Base-by-base conservation (phyloP, 2,797 vertebrate species). In the Paratrypauchen microcephalus region DNA sequence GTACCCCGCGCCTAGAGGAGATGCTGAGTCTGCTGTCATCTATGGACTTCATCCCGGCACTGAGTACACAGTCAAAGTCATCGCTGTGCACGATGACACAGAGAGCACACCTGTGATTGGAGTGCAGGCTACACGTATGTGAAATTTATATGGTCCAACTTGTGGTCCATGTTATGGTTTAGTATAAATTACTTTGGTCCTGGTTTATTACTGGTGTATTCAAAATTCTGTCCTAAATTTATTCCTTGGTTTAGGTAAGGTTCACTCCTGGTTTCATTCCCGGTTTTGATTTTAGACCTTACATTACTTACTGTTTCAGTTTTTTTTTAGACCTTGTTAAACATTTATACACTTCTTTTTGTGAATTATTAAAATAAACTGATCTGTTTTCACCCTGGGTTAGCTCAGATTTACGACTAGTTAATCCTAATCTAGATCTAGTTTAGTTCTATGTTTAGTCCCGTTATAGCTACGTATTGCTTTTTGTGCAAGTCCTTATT, bases 1-100 rank as follows among this genome's bases (percentile, higher is more conserved):
- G 83, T 92, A 83, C 68, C 97, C 97, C 56, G 92, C 96, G 71
- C 97, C 96, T 66, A 88, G 88, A 55, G 93, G 93, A 52, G 95
- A 96, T 73, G 97, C 95, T 0, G 96, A 98, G 87, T 95, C 96
- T 8, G 92, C 96, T 62, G 81, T 95, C 69, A 93, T 99, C 84
- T 90, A 93, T 62, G 95, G 94, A 82, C 96, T 99, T 89, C 95
- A 94, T 74, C 97, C 97, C 0, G 98, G 97, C 83, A 97, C 96
- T 64, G 97, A 99, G 85, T 99, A 99, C 92, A 98, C 96, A 30
- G 95, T 99, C 89, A 96, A 94, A 93, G 95, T 99, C 90, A 95
- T 98, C 80, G 97, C 97, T 84, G 87, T 97, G 89, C 95, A 99
- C 41, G 94, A 94, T 80, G 94, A 91, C 86, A 95, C 95, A 66